Conservation (phyloP, 2,797 vertebrate species). For the Aselliscus stoliczkanus region DNA sequence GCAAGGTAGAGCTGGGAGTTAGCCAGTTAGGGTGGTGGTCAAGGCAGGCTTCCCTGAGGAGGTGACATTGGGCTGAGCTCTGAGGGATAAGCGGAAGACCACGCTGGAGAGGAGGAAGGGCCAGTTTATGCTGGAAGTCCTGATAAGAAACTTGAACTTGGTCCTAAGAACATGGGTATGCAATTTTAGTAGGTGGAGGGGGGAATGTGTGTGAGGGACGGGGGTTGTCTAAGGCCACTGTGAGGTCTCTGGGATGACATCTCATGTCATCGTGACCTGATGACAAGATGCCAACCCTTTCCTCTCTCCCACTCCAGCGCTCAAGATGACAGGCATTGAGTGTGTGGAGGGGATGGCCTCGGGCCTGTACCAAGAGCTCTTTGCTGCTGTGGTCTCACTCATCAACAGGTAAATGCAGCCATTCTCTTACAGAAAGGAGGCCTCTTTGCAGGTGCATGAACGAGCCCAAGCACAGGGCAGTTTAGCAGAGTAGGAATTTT, state of each 20-base stretch:
- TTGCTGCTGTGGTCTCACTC: conserved; percentile 87
- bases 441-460: fast-evolving
- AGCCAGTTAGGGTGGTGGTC: neutral
- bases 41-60: neutral
- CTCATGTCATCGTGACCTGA: neutral
- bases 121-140: neutral
- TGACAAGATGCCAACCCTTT: fast-evolving
- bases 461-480: fast-evolving
- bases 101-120: neutral
- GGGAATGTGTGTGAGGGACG: fast-evolving
- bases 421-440: fast-evolving
- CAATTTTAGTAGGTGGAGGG: neutral
- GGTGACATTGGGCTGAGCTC: neutral
- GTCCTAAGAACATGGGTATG: neutral
- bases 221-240: neutral
- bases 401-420: conserved; percentile 91
- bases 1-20: neutral
- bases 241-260: neutral
- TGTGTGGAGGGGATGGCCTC: conserved; percentile 94
- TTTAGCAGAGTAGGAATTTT: neutral
- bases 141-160: neutral
- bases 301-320: conserved; percentile 79
- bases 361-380: conserved; percentile 95
- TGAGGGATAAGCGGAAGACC: neutral
- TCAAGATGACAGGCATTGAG: conserved; percentile 88